These are phyloP conservation scores for Petrophora chlorosata DNA, from an alignment of 2,888 invertebrate genomes.

Conservation along the genomic window DNA sequence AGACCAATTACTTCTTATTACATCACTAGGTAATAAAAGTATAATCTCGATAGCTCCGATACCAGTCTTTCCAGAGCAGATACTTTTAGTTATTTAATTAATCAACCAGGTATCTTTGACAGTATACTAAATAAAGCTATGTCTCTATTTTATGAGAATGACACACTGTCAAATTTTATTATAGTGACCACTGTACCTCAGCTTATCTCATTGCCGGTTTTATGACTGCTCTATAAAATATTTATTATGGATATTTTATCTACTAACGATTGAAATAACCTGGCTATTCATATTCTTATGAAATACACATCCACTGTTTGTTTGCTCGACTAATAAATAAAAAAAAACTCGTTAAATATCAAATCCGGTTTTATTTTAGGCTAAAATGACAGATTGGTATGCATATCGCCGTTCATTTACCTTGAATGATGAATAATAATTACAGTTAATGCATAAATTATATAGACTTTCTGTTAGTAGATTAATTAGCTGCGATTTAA, in stretches of 20 bases:
- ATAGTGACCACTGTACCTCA: conserved; percentile 55
- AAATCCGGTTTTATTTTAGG: conserved; percentile 65
- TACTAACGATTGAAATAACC: conserved; percentile 69
- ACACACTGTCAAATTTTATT: conserved; percentile 75
- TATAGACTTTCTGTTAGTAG: conserved; percentile 69
- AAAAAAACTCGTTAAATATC: conserved; percentile 61
- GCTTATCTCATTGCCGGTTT: conserved; percentile 63
- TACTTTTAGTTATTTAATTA: conserved; percentile 27
- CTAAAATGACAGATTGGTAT: conserved; percentile 74
- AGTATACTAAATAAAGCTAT: conserved; percentile 38
- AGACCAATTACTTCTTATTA: conserved; percentile 11
- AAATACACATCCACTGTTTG: conserved; percentile 66
- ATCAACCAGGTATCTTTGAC: conserved; percentile 35
- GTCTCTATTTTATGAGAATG: conserved; percentile 57
- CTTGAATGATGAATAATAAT: conserved; percentile 78
- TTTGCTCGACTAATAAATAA: conserved; percentile 63
- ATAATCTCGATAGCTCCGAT: conserved; percentile 3
- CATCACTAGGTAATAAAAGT: conserved; percentile 7
- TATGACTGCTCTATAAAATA: conserved; percentile 76
- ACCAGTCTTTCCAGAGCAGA: conserved; percentile 6
- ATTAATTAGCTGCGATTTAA: conserved; percentile 63
- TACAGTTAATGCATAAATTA: conserved; percentile 64
- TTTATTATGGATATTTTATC: conserved; percentile 71
- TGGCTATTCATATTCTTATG: conserved; percentile 72
- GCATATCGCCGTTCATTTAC: conserved; percentile 72